Evolutionary conservation across 1,140 invertebrate species (phyloP).

Genomic region (Ladona fulva): DNA sequence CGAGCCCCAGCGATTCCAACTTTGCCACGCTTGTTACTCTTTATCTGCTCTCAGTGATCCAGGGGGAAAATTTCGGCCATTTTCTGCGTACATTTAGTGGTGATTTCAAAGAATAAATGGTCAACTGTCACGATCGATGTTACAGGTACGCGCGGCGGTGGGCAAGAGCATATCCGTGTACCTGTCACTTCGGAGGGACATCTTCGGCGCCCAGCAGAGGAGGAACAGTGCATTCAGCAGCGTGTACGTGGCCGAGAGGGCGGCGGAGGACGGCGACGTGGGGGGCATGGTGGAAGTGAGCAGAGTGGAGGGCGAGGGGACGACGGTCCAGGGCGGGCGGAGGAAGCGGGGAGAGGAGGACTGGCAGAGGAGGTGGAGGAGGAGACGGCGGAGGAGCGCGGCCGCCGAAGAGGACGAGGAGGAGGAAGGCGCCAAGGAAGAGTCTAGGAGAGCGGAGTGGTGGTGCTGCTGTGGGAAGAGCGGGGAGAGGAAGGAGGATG

Average conservation of each 20-base stretch:
- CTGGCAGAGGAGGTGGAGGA: background rate
- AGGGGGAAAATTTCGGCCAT: too few species aligned
- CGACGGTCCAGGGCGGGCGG: background rate
- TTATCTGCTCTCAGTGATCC: too few species aligned
- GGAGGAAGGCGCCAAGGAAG: background rate
- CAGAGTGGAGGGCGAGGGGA: background rate
- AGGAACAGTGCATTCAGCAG: slow-evolving; percentile 28
- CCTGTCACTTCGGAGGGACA: slow-evolving; percentile 39
- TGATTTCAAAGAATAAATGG: too few species aligned
- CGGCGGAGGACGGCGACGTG: background rate
- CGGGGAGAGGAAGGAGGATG: background rate
- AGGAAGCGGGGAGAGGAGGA: background rate
- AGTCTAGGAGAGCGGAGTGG: background rate
- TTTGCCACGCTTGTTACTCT: too few species aligned
- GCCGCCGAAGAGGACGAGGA: background rate
- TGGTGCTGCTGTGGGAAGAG: background rate
- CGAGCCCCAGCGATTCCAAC: too few species aligned
- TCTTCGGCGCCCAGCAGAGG: slow-evolving; percentile 21
- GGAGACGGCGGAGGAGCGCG: too few species aligned
- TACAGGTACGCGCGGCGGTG: slow-evolving; percentile 44
- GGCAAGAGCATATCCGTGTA: slow-evolving; percentile 47
- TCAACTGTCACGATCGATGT: too few species aligned
- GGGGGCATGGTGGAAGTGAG: background rate
- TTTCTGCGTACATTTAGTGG: too few species aligned
- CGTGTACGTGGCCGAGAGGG: slow-evolving; percentile 14